A percentile compares a stretch with the other conserved stretches of the same genome.
Evolutionary conservation across 2,797 vertebrate genomes (phyloP).

Genomic region (Tolypeutes matacus): DNA sequence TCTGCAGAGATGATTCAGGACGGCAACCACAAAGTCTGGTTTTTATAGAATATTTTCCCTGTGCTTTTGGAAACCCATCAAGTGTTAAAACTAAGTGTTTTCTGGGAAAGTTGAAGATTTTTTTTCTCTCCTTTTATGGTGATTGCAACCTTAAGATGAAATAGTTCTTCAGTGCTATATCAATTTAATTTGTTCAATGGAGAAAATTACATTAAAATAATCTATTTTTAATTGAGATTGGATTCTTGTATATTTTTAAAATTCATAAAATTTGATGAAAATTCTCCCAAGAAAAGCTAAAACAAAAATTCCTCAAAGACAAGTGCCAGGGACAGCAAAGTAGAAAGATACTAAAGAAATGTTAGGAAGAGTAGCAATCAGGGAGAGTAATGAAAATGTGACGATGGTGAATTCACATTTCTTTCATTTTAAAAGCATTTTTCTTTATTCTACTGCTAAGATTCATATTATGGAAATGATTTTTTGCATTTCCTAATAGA

Average conservation of each 20-base stretch:
- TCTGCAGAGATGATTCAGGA: slow-evolving; percentile 39
- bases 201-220: slow-evolving; percentile 39
- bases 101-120: background rate
- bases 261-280: background rate
- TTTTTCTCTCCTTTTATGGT: background rate
- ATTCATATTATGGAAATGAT: slow-evolving; percentile 26
- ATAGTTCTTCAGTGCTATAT: background rate
- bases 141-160: background rate
- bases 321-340: background rate
- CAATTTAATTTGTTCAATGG: background rate
- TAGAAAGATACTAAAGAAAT: background rate
- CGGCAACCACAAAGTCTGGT: slow-evolving; percentile 36
- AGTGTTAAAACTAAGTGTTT: slow-evolving; percentile 59
- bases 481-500: background rate
- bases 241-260: background rate
- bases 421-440: slow-evolving; percentile 8
- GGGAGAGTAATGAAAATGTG: too few species aligned
- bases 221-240: background rate
- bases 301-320: background rate
- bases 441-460: background rate
- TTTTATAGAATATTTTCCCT: slow-evolving; percentile 53
- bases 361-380: background rate
- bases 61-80: slow-evolving; percentile 58
- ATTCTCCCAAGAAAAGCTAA: background rate
- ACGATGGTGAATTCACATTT: background rate